Evolutionary conservation across 2,888 invertebrate genomes (phyloP), one percentile per base, ranked within the genome.

Genomic region (Drosophila prostipennis): DNA sequence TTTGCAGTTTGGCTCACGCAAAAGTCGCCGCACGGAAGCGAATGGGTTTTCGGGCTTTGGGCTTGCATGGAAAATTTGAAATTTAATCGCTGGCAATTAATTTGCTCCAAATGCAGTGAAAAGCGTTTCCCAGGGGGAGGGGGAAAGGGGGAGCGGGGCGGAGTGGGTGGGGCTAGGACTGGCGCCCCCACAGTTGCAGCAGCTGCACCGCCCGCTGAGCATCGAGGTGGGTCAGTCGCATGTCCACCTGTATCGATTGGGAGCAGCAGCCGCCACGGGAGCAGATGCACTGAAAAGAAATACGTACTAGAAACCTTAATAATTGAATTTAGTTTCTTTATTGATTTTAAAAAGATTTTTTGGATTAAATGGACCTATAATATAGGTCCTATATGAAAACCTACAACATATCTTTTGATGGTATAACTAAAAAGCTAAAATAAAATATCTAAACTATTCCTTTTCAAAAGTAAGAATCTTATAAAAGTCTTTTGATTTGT

Each of bases 61-160:
- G 74, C 64, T 74, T 80, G 76, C 81, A 79, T 85, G 86, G 83
- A 87, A 87, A 87, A 87, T 85, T 87, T 85, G 86, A 87, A 86
- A 87, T 86, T 87, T 86, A 86, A 86, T 87, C 86, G 86, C 87
- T 78, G 52, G 81, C 86, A 87, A 86, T 86, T 86, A 87, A 86
- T 87, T 86, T 87, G 73, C 75, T 79, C 77, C 77, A 84, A 84
- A 80, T 80, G 82, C 72, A 72, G 72, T 69, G 69, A 68, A 59
- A 77, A 74, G 51, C 54, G 42, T 29, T 16, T 14, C 48, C 6
- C 8, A 6, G n/a, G 36, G 14, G 23, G 40, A 16, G 32, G 11
- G 6, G 45, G 19, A 19, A 3, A 23, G 29, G 23, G 2, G 16
- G 19, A 2, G 10, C 7, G 36, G 19, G 43, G 26, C 1, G 42